Conservation (phyloP, 2,888 invertebrate genomes). For the Idaea straminata region DNA sequence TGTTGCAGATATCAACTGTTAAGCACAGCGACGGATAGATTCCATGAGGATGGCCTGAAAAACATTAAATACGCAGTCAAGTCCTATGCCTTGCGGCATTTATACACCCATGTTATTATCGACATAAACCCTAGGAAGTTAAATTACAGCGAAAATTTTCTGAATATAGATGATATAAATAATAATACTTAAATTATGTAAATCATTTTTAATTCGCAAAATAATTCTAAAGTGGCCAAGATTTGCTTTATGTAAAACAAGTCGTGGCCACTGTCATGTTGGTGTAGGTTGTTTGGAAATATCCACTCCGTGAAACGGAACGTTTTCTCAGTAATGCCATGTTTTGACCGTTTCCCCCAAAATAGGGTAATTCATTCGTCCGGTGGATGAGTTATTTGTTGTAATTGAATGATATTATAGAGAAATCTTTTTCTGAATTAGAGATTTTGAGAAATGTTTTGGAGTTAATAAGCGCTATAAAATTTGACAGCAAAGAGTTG, state of each 20-base stretch:
- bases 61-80: constrained; percentile 86
- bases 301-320: not conserved
- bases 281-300: not conserved
- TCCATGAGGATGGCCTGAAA: constrained; percentile 89
- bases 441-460: no score
- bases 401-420: no score
- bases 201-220: not conserved
- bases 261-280: not conserved
- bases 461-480: no score
- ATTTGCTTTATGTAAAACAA: not conserved
- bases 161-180: not conserved
- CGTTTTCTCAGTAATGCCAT: not conserved
- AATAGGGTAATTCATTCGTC: not conserved
- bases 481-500: no score
- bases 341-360: not conserved
- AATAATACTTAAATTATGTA: not conserved
- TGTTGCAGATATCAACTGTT: constrained; percentile 81
- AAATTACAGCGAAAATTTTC: not conserved
- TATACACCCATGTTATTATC: constrained; percentile 89
- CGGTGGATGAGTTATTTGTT: not conserved
- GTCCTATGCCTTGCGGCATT: constrained; percentile 81
- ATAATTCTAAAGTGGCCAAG: not conserved
- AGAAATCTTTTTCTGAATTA: no score
- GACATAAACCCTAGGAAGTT: constrained; percentile 73
- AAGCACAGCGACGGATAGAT: constrained; percentile 86